These are phyloP conservation scores for Spilosoma lubricipeda DNA, from an alignment of 2,888 invertebrate genomes.

Conservation along the genomic window DNA sequence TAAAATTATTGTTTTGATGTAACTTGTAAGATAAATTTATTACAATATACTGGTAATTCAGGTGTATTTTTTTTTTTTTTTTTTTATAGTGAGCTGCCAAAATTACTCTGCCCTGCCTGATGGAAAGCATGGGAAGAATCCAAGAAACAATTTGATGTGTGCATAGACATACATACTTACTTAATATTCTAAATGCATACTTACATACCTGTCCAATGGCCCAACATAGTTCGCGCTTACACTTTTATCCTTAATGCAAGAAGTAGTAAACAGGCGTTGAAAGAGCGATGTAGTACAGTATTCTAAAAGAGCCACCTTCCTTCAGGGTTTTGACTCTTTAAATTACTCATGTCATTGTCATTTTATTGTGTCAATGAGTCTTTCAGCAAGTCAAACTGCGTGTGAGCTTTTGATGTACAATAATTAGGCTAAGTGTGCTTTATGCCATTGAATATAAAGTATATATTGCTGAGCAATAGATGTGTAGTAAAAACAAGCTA, in stretches of 20 bases:
- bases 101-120: no score
- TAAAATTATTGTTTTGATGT: not conserved
- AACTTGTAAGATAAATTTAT: not conserved
- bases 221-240: not conserved
- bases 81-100: no score
- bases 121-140: no score
- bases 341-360: no score
- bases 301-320: not conserved
- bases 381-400: not conserved
- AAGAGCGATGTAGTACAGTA: not conserved
- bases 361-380: not conserved
- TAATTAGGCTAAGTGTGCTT: not conserved
- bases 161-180: no score
- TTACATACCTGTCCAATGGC: no score
- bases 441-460: not conserved
- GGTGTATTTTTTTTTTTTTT: no score
- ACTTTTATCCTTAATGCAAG: not conserved
- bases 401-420: not conserved
- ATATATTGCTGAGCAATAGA: not conserved
- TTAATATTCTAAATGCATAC: no score
- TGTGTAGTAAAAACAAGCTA: not conserved
- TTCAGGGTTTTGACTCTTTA: not conserved
- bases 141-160: no score
- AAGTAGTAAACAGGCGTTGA: not conserved
- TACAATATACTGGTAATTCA: not conserved